These are phyloP conservation scores for Ectropis grisescens DNA, from an alignment of 1,140 invertebrate genomes.

Conservation along the genomic window DNA sequence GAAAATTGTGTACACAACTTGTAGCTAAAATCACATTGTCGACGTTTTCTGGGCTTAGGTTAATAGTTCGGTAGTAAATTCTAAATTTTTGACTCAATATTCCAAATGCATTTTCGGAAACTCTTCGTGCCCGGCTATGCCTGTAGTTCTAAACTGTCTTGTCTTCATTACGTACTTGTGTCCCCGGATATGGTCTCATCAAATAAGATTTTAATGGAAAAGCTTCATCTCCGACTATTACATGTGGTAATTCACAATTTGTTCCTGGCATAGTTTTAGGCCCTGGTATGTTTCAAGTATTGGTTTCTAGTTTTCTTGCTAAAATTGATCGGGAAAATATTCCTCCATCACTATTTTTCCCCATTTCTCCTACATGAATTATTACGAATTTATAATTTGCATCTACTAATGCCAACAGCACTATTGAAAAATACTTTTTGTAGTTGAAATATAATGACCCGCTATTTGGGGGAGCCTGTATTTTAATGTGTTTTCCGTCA, in stretches of 20 bases:
- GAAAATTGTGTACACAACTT: not conserved
- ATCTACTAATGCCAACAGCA: slow-evolving; percentile 15
- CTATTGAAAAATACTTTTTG: slow-evolving; percentile 11
- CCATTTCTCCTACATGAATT: slow-evolving; percentile 31
- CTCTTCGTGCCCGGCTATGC: not conserved
- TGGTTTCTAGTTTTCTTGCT: slow-evolving; percentile 9
- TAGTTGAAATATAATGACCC: slow-evolving; percentile 17
- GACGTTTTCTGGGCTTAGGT: not conserved
- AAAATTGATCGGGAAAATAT: slow-evolving; percentile 26
- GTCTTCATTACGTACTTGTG: not conserved
- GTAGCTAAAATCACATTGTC: not conserved
- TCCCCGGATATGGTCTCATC: not conserved
- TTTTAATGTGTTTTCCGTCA: slow-evolving; percentile 14
- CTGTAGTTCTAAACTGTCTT: not conserved
- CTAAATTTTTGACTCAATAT: not conserved
- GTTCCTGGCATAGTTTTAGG: not conserved
- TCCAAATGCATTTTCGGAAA: not conserved
- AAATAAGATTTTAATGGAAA: not conserved
- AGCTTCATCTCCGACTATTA: slow-evolving; percentile 4
- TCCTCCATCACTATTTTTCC: slow-evolving; percentile 30
- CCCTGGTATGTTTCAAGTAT: slow-evolving; percentile 9
- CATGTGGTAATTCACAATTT: not conserved
- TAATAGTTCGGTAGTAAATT: not conserved
- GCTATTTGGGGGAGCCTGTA: slow-evolving; percentile 6
- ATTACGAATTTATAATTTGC: slow-evolving; percentile 21